A percentile compares a stretch with the other conserved stretches of the same genome.
Evolutionary conservation across 2,888 invertebrate species (phyloP).

Genomic region (Meloe dianella): DNA sequence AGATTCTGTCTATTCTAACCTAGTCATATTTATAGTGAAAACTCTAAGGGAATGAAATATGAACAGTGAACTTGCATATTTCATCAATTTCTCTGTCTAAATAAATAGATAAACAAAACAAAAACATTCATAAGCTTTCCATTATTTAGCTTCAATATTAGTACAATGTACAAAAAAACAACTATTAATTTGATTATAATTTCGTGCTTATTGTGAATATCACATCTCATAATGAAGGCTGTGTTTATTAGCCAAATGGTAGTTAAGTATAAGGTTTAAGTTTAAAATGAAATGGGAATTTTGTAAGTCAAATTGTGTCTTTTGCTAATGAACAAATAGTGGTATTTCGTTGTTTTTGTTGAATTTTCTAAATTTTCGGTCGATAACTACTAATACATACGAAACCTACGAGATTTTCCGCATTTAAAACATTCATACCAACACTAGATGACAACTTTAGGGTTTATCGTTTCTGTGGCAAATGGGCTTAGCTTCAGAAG

Average conservation of each 20-base stretch:
- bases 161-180: background rate
- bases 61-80: background rate
- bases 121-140: constrained; percentile 14
- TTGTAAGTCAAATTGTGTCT: background rate
- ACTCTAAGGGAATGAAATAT: background rate
- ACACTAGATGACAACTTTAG: too few species aligned
- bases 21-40: constrained; percentile 8
- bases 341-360: background rate
- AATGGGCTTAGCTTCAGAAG: too few species aligned
- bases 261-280: constrained; percentile 13
- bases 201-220: background rate
- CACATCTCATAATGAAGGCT: constrained; percentile 41
- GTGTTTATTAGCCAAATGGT: constrained; percentile 48
- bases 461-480: too few species aligned
- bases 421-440: too few species aligned
- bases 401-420: background rate
- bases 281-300: background rate
- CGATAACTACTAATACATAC: background rate
- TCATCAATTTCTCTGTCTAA: background rate
- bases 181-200: background rate
- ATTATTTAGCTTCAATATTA: background rate
- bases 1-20: constrained; percentile 10
- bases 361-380: background rate
- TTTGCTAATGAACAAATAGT: background rate
- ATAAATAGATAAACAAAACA: background rate